Evolutionary conservation across 2,797 vertebrate genomes (phyloP).

Genomic region (Falco peregrinus): DNA sequence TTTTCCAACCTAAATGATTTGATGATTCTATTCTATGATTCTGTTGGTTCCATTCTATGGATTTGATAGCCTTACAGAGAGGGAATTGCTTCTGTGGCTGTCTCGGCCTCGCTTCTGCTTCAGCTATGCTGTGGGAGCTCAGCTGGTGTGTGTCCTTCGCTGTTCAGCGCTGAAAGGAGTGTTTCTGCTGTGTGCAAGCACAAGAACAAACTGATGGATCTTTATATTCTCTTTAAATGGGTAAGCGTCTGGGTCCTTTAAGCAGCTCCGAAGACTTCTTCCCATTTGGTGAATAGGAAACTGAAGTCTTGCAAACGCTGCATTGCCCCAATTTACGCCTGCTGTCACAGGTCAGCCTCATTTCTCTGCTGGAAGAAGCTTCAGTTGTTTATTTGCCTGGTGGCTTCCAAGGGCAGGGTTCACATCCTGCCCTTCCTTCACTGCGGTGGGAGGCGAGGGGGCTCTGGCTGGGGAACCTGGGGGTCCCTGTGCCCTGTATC

Average conservation of each 20-base stretch:
- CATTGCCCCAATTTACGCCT: background rate
- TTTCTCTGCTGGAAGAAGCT: background rate
- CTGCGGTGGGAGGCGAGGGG: background rate
- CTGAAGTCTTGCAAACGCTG: background rate
- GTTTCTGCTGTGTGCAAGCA: background rate
- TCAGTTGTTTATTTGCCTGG: background rate
- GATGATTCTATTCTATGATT: no score
- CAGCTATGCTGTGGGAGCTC: background rate
- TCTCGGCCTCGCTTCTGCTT: background rate
- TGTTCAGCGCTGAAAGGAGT: background rate
- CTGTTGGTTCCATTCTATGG: background rate
- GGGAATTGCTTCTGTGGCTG: background rate
- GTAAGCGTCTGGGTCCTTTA: no score
- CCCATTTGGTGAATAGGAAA: background rate
- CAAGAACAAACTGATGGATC: background rate
- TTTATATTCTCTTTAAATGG: background rate
- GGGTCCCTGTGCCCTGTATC: background rate
- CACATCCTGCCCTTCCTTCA: background rate
- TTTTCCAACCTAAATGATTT: no score
- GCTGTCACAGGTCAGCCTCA: background rate
- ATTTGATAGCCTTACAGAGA: background rate
- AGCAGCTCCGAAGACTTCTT: background rate
- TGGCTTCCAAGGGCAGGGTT: background rate
- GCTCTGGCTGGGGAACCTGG: background rate
- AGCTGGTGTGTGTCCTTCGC: fast-evolving